Evolutionary conservation across 2,888 invertebrate genomes (phyloP), one percentile per base, ranked within the genome.

Genomic region (Fragum whitleyi): DNA sequence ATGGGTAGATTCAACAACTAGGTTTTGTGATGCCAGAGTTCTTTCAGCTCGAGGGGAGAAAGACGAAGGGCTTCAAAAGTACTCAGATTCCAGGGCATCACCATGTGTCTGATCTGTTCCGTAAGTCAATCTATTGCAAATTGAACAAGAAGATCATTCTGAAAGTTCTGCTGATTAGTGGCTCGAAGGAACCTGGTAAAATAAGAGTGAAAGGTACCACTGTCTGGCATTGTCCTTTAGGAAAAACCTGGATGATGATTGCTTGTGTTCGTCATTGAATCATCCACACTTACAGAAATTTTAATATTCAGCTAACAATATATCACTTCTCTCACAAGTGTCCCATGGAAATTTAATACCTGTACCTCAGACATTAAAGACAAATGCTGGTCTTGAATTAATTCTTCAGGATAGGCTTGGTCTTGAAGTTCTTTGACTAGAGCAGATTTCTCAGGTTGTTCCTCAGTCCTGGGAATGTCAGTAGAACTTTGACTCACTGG

Each of bases 161-260:
- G 73, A 28, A 29, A 57, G 7, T 51, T 53, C 16, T 26, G 61
- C 1, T 69, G 21, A 16, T 47, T 73, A 32, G 73, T 69, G 0
- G 57, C 62, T 16, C 9, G 51, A 19, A 69, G 47, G 3, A 78
- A 47, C 3, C 74, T 47, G 1, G 69, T 78, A 14, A 74, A 69
- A 29, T 61, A 78, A 6, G 6, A 77, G 39, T 14, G 77, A 71
- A 5, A 42, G 14, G 32, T 77, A 77, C 62, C 62, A 77, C 2
- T 61, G 47, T n/a, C 51, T 51, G 2, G 77, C 77, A 65, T 77
- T 70, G 23, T 62, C 71, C 5, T 7, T 65, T 5, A 77, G 26
- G 21, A n/a, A 65, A 21, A 77, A 77, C 23, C 9, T 62, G 0
- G 71, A n/a, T 0, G 42, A 6, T 23, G 39, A n/a, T 32, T n/a